Evolutionary conservation across 1,140 invertebrate genomes (phyloP).

Genomic region (Drosophila sp.): DNA sequence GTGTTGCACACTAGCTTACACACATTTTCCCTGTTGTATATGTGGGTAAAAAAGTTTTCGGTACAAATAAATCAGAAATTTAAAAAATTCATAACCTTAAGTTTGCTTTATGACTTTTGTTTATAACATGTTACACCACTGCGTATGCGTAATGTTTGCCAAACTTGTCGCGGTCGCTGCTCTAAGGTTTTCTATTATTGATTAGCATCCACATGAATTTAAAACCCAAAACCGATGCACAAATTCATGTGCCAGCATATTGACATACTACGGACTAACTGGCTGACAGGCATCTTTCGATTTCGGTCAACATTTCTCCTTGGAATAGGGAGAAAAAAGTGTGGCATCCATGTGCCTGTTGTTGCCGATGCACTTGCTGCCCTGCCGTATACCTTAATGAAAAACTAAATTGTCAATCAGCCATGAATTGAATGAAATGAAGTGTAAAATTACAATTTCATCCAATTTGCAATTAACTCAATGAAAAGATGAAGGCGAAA

Average conservation of each 20-base stretch:
- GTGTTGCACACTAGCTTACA: conserved; percentile 26
- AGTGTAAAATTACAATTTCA: conserved; percentile 83
- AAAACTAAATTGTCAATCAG: conserved; percentile 83
- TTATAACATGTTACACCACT: conserved; percentile 61
- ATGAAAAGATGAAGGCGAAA: conserved; percentile 67
- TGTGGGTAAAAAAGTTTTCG: conserved; percentile 53
- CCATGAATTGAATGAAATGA: conserved; percentile 82
- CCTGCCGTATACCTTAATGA: conserved; percentile 66
- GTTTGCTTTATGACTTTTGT: conserved; percentile 76
- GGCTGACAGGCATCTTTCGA: conserved; percentile 32
- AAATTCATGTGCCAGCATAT: not conserved
- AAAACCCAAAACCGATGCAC: not conserved
- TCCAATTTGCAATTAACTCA: conserved; percentile 83
- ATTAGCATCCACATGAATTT: not conserved
- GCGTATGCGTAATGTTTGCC: conserved; percentile 61
- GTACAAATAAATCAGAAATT: conserved; percentile 77
- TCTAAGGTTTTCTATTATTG: conserved; percentile 16
- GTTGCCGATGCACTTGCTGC: not conserved
- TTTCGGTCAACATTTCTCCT: conserved; percentile 40
- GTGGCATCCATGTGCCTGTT: not conserved
- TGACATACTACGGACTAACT: conserved; percentile 36
- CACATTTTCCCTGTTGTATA: conserved; percentile 16
- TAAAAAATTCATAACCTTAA: conserved; percentile 80
- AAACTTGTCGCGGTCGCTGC: conserved; percentile 57
- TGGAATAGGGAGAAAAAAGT: not conserved